Percentiles rank a stretch among this genome's conserved stretches.
phyloP scores from a whole-genome alignment of 1,140 invertebrate genomes.

The Pemphigus obesinymphae region DNA sequence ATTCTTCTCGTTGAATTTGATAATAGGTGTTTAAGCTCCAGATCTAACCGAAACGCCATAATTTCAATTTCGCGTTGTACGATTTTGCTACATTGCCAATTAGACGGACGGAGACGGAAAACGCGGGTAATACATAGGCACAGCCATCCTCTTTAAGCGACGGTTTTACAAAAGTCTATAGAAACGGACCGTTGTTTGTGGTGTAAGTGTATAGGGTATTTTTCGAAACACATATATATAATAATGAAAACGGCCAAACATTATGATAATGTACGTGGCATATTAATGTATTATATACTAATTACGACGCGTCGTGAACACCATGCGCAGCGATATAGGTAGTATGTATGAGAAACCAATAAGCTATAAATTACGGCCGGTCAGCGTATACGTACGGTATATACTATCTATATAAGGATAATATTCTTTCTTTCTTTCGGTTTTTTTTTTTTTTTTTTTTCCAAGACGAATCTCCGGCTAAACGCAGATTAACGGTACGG shows the following conservation, averaged over 20 bases:
- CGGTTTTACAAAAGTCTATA: background rate
- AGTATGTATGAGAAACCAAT: background rate
- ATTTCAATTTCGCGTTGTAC: no score
- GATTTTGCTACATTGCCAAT: no score
- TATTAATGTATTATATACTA: no score
- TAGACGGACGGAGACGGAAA: no score
- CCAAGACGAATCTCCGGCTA: background rate
- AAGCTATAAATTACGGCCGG: conserved; percentile 25
- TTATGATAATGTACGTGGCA: background rate
- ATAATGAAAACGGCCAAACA: background rate
- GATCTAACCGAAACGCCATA: no score
- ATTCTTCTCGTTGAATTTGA: no score
- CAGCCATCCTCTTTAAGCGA: no score
- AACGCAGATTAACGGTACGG: background rate
- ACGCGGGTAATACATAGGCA: no score
- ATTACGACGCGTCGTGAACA: background rate
- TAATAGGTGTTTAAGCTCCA: no score
- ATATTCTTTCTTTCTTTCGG: no score
- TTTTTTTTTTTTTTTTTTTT: background rate
- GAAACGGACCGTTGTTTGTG: background rate
- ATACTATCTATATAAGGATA: no score
- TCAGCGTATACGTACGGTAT: background rate
- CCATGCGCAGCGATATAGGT: background rate
- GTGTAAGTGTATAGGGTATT: background rate
- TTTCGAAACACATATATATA: background rate